Conservation (phyloP, 2,113 vertebrate species). For the Coptodon rendalli region DNA sequence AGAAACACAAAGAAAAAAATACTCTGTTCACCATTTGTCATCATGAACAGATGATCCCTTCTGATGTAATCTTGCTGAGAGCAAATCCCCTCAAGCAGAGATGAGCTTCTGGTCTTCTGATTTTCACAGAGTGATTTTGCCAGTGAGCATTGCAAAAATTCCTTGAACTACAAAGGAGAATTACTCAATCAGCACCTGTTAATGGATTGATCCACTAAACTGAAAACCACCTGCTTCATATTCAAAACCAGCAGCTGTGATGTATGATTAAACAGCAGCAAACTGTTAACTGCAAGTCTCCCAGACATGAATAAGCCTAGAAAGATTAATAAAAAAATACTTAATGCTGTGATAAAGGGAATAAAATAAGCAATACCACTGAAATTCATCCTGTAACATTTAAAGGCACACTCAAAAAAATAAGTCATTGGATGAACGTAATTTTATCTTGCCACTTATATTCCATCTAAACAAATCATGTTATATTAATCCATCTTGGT, state of each 20-base stretch:
- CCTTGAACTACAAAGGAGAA: neutral
- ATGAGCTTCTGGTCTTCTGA: neutral
- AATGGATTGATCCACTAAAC: neutral
- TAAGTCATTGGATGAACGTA: too few relatives aligned
- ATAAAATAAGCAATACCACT: neutral
- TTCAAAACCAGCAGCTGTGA: neutral
- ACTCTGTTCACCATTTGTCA: neutral
- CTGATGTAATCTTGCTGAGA: neutral
- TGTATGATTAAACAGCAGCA: neutral
- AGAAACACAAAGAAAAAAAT: neutral
- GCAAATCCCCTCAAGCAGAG: neutral
- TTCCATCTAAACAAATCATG: too few relatives aligned
- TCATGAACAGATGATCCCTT: neutral
- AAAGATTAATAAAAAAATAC: neutral
- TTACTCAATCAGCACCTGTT: neutral
- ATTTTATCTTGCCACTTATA: too few relatives aligned
- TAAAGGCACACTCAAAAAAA: neutral
- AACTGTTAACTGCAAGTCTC: neutral
- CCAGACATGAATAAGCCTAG: neutral
- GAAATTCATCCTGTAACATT: neutral
- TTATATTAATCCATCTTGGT: too few relatives aligned
- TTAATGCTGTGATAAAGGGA: neutral
- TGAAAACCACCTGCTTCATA: neutral
- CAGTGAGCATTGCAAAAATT: neutral
- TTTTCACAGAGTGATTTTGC: neutral